These are phyloP conservation scores for Cyclopterus lumpus DNA, from an alignment of 2,797 vertebrate genomes.

Conservation along the genomic window DNA sequence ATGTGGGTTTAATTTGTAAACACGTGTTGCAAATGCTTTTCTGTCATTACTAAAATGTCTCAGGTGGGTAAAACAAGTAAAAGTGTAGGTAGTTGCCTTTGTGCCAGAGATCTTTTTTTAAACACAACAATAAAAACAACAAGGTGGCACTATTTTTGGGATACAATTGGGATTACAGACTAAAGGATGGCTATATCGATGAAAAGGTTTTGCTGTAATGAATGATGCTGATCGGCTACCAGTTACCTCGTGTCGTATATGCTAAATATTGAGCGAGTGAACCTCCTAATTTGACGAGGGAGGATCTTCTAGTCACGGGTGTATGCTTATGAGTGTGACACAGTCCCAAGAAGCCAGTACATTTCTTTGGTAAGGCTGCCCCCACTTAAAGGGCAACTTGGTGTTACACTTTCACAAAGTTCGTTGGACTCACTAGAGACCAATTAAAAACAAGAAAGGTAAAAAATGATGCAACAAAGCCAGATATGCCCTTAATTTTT, in stretches of 20 bases:
- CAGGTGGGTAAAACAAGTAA: not conserved
- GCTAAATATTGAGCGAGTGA: not conserved
- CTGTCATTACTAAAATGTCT: not conserved
- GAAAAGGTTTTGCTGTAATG: not conserved
- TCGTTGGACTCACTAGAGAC: not conserved
- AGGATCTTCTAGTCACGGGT: not conserved
- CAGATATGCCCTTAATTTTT: not conserved
- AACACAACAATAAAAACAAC: not conserved
- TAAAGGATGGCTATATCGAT: not conserved
- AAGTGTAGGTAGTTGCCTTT: not conserved
- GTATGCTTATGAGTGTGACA: not conserved
- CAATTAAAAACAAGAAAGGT: not conserved
- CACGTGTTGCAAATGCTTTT: accelerated
- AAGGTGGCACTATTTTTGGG: not conserved
- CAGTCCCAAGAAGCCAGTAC: not conserved
- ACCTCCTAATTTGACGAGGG: not conserved
- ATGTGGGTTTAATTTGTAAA: not conserved
- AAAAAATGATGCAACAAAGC: not conserved
- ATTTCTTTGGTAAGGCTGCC: not conserved
- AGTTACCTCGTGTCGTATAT: not conserved
- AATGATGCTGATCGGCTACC: not conserved
- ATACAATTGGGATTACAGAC: not conserved
- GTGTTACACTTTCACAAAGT: not conserved
- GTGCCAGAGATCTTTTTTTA: not conserved
- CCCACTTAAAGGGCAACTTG: not conserved